These are phyloP conservation scores for Chrysina gloriosa DNA, from an alignment of 2,888 invertebrate species.

Conservation along the genomic window DNA sequence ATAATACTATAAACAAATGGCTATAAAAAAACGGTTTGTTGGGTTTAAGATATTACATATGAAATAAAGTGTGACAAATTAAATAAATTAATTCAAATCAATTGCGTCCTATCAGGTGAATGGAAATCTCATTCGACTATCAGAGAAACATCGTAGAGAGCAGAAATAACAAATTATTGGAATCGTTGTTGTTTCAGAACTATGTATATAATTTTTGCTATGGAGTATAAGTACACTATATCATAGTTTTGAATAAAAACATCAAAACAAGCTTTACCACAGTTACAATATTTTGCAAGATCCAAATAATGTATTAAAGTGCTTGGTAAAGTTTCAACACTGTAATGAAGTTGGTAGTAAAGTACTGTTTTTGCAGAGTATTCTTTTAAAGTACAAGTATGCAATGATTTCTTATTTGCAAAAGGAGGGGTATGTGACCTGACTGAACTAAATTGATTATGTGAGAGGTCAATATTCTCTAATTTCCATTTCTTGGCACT, in stretches of 20 bases:
- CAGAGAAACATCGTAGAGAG: slow-evolving; percentile 67
- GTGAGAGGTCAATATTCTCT: slow-evolving; percentile 70
- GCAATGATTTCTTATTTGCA: slow-evolving; percentile 55
- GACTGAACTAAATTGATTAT: slow-evolving; percentile 67
- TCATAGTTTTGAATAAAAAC: slow-evolving; percentile 57
- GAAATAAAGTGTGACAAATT: no score
- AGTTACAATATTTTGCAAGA: slow-evolving; percentile 72
- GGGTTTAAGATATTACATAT: no score
- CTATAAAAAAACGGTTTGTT: no score
- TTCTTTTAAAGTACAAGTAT: slow-evolving; percentile 68
- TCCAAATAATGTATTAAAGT: slow-evolving; percentile 73
- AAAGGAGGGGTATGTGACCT: slow-evolving; percentile 39
- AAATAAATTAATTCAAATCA: slow-evolving; percentile 61
- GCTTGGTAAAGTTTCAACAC: slow-evolving; percentile 69
- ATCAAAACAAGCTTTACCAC: slow-evolving; percentile 67
- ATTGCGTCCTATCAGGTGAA: slow-evolving; percentile 66
- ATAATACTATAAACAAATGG: neutral
- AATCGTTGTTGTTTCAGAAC: slow-evolving; percentile 63
- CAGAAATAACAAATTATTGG: slow-evolving; percentile 74
- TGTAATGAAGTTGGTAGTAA: slow-evolving; percentile 68
- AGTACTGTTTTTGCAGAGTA: slow-evolving; percentile 69
- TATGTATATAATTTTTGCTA: slow-evolving; percentile 63
- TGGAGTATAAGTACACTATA: slow-evolving; percentile 63
- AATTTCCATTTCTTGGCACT: slow-evolving; percentile 69
- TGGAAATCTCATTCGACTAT: slow-evolving; percentile 58